A percentile compares a stretch with the other conserved stretches of the same genome.
Evolutionary conservation across 2,888 invertebrate genomes (phyloP).

Genomic region (Tetragnatha montana): DNA sequence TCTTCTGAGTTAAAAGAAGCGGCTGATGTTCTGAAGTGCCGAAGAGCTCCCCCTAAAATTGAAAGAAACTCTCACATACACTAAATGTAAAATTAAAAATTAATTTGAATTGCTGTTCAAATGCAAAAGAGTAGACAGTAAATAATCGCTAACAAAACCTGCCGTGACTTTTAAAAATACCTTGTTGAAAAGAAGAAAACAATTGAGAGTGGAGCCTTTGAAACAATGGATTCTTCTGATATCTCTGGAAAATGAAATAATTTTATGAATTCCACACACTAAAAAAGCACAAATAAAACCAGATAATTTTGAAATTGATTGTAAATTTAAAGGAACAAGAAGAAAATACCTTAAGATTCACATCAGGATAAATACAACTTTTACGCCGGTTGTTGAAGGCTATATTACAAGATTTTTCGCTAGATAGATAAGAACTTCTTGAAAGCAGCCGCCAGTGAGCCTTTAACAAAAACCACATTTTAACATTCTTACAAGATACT

Average conservation of each 20-base stretch:
- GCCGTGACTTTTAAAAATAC: neutral
- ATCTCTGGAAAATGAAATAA: conserved; percentile 11
- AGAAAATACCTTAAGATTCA: conserved; percentile 17
- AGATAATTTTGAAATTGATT: neutral
- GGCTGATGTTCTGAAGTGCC: conserved; percentile 44
- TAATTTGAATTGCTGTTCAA: neutral
- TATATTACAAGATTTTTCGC: neutral
- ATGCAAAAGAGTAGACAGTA: neutral
- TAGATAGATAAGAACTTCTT: neutral
- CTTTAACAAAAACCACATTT: neutral
- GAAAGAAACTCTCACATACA: neutral
- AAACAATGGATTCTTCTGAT: neutral
- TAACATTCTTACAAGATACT: neutral
- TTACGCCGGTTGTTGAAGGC: neutral
- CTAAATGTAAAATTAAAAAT: neutral
- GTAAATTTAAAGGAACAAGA: neutral
- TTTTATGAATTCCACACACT: neutral
- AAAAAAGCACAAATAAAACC: too few relatives aligned
- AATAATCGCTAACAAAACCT: neutral
- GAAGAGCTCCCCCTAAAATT: conserved; percentile 6
- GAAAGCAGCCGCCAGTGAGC: conserved; percentile 33
- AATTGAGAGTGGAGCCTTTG: conserved; percentile 1
- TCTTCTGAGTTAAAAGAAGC: conserved; percentile 50
- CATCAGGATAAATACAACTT: conserved; percentile 1
- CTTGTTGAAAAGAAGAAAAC: conserved; percentile 1